These are phyloP conservation scores for Podilymbus podiceps DNA, from an alignment of 2,113 vertebrate species.

Conservation along the genomic window DNA sequence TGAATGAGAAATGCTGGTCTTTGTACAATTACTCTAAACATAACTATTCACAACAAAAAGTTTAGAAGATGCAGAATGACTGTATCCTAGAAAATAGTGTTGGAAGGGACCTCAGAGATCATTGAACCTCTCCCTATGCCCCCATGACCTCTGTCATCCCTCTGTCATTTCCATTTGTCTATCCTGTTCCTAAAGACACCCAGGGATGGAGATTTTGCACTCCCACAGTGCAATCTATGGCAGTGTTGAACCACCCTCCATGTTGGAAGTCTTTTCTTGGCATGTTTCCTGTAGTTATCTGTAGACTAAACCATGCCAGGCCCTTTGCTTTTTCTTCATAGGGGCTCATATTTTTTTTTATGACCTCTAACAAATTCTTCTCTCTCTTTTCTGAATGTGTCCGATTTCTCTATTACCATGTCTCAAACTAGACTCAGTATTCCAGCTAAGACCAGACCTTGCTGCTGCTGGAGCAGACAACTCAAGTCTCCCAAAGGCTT, in stretches of 20 bases:
- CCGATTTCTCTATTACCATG: neutral
- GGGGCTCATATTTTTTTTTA: neutral
- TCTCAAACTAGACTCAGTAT: neutral
- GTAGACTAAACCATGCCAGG: neutral
- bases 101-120: neutral
- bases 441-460: neutral
- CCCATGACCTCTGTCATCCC: neutral
- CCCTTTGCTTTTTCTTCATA: neutral
- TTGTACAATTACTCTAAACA: neutral
- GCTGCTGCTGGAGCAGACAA: neutral
- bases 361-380: neutral
- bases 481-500: neutral
- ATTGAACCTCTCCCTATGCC: neutral
- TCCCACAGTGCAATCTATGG: neutral
- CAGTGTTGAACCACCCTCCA: neutral
- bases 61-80: neutral
- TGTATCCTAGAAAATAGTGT: neutral
- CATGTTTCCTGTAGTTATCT: neutral
- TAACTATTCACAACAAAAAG: neutral
- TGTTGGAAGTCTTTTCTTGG: neutral
- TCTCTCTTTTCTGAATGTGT: neutral
- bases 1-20: slow-evolving; percentile 26
- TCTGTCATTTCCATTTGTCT: neutral
- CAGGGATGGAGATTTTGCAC: neutral
- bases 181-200: neutral